These are phyloP conservation scores for Nomada fabriciana DNA, from an alignment of 2,888 invertebrate species.

Conservation along the genomic window DNA sequence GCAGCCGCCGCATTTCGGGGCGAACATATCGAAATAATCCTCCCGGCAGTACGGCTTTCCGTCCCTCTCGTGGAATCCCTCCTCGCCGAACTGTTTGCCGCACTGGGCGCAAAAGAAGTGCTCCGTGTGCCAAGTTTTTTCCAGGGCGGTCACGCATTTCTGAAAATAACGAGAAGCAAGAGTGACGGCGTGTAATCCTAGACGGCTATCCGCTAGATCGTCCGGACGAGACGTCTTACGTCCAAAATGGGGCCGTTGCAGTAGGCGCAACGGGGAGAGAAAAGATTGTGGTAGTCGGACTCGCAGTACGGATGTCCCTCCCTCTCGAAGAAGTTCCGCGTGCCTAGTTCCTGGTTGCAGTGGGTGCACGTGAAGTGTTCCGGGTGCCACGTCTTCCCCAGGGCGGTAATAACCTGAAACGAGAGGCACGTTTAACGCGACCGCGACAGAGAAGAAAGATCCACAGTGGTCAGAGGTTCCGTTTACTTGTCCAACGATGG, in stretches of 20 bases:
- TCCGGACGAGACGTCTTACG: constrained; percentile 87
- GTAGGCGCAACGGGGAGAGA: constrained; percentile 99
- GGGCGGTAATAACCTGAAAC: constrained; percentile 94
- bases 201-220: background rate
- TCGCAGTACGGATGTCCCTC: constrained; percentile 99
- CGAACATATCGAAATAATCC: constrained; percentile 99
- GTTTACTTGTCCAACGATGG: constrained; percentile 97
- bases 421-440: background rate
- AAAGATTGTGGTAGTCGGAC: constrained; percentile 98
- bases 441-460: too few relatives aligned
- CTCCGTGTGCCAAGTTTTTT: constrained; percentile 99
- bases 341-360: constrained; percentile 98
- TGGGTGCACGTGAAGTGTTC: constrained; percentile 99
- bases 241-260: constrained; percentile 99
- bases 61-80: constrained; percentile 98
- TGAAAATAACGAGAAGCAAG: constrained; percentile 83
- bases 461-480: background rate
- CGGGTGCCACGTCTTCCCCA: constrained; percentile 99
- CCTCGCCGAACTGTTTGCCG: constrained; percentile 98
- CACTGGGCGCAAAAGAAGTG: constrained; percentile 99
- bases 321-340: constrained; percentile 99
- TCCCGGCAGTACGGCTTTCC: constrained; percentile 98
- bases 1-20: constrained; percentile 99
- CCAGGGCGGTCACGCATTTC: constrained; percentile 99
- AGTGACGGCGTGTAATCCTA: background rate